Conservation (phyloP, 2,113 vertebrate genomes). For the Formicarius rufipectus region DNA sequence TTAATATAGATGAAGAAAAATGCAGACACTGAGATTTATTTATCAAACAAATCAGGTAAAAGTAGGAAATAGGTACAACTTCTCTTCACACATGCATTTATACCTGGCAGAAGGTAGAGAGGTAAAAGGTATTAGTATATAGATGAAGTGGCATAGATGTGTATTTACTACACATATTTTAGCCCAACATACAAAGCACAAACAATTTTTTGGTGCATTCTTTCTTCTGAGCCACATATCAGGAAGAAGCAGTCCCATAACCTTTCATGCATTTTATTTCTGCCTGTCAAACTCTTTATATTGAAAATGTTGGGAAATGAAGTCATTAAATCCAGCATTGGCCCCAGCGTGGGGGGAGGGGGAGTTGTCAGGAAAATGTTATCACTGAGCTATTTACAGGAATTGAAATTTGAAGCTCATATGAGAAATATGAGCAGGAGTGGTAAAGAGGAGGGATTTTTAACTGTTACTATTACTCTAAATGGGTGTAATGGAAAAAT, state of each 20-base stretch:
- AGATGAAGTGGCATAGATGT: neutral
- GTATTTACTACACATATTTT: neutral
- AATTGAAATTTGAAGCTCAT: conserved; percentile 7
- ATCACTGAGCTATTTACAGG: neutral
- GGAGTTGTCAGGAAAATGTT: neutral
- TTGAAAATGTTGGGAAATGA: neutral
- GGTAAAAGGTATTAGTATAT: neutral
- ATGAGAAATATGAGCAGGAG: neutral
- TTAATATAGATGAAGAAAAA: neutral
- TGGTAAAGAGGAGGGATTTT: neutral
- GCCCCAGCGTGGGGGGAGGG: neutral
- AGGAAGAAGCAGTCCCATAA: rapidly evolving
- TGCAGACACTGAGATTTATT: neutral
- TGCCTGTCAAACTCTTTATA: neutral
- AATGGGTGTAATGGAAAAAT: neutral
- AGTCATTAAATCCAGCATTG: neutral
- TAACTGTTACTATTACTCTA: neutral
- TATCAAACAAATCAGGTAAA: neutral
- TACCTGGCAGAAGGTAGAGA: neutral
- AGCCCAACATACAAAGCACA: neutral
- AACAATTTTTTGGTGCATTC: neutral
- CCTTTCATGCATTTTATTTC: neutral
- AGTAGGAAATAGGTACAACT: neutral
- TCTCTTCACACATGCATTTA: neutral
- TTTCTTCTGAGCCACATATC: neutral